Evolutionary conservation across 2,797 vertebrate species (phyloP).

Genomic region (Huso huso): DNA sequence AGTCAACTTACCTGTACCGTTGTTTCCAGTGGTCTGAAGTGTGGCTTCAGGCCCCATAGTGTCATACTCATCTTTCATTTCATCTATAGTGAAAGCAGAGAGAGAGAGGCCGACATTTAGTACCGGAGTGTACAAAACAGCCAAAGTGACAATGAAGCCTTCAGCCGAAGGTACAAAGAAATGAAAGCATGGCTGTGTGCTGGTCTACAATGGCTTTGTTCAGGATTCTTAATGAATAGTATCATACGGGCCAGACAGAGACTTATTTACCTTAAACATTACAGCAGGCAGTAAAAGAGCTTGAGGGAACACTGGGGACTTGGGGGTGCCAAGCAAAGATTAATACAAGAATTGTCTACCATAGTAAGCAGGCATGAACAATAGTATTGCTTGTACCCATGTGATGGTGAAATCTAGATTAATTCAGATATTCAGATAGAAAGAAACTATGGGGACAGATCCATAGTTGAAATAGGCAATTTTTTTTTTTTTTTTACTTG

Average conservation of each 20-base stretch:
- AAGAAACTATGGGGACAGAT: too few species aligned
- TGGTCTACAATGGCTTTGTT: constrained; percentile 59
- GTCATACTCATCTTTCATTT: constrained; percentile 97
- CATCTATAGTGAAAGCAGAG: constrained; percentile 67
- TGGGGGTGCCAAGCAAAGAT: constrained; percentile 43
- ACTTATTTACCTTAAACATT: constrained; percentile 82
- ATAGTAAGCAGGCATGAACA: constrained; percentile 50
- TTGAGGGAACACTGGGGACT: constrained; percentile 21
- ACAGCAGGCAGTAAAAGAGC: constrained; percentile 61
- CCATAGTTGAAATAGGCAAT: too few species aligned
- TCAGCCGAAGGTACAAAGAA: constrained; percentile 37
- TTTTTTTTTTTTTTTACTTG: too few species aligned
- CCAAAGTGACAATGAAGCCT: constrained; percentile 39
- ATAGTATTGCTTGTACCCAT: neutral
- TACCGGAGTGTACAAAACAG: constrained; percentile 40
- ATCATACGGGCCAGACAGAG: constrained; percentile 57
- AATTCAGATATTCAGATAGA: too few species aligned
- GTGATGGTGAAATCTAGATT: too few species aligned
- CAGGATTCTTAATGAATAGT: constrained; percentile 66
- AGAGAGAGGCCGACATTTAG: constrained; percentile 30
- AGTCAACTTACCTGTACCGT: constrained; percentile 87
- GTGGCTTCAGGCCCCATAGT: constrained; percentile 81
- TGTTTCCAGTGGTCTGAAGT: constrained; percentile 79
- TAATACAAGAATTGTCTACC: constrained; percentile 54
- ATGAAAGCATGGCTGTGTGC: constrained; percentile 47